Base-by-base conservation (phyloP, 2,888 invertebrate genomes). In the Aspidiotus rigidus region DNA sequence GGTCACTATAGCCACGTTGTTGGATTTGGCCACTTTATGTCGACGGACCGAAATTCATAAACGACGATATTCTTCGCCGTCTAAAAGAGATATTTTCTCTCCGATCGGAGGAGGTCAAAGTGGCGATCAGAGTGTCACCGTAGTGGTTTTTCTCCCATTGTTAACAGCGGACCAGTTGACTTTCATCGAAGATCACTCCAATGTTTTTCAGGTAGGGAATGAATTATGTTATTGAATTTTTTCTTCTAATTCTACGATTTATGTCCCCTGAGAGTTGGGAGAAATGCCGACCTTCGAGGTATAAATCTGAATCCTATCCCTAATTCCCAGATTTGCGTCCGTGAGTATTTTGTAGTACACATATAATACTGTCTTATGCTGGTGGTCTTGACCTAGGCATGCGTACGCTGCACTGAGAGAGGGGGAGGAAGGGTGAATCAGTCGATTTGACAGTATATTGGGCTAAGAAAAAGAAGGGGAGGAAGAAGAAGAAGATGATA, bases 61-160 rank as follows among this genome's bases (percentile, higher is more conserved):
- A 40, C 67, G 62, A 62, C 64, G 11, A 16, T 53, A 41, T 9
- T 53, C 55, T 15, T 60, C 67, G 15, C 44, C 42, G 9, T 44
- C 42, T 28, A 13, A 44, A 39, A 64, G 55, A 13, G 28, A 53
- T 7, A n/a, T 49, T 49, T n/a, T 13, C 11, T 49, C 49, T 11
- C 7, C 16, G 13, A 59, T 39, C 11, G 9, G 17, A 39, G 13
- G 13, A 7, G 13, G 28, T 8, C 8, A 7, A 9, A 62, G 61
- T 42, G 62, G 59, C 41, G 80, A 80, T 56, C 79, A 79, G 8
- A 83, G 83, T 3, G 81, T 84, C 0, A 85, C 85, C 0, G 83
- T 86, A 62, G 85, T 89, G 8, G 82, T 88, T 10, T 85, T 88
- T 78, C 78, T 87, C 72, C 88, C 89, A 0, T 80, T 88, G 15